phyloP scores from a whole-genome alignment of 1,140 invertebrate species.

The Heliconius himera region DNA sequence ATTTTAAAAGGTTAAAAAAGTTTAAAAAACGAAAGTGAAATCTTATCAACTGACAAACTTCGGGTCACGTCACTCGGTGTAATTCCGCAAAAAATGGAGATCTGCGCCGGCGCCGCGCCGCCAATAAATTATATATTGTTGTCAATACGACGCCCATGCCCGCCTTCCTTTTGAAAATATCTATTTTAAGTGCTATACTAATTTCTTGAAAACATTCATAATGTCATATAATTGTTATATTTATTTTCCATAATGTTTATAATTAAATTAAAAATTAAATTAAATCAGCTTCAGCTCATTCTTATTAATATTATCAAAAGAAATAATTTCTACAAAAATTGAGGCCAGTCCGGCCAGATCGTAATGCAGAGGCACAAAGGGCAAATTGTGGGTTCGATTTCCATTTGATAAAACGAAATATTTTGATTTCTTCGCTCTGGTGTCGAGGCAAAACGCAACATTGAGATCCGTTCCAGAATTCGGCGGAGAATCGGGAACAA shows the following conservation, averaged over 20 bases:
- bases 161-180: conserved; percentile 31
- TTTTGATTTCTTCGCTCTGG: no score
- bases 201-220: background rate
- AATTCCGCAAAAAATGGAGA: conserved; percentile 38
- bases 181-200: conserved; percentile 21
- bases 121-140: conserved; percentile 53
- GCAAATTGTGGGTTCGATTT: no score
- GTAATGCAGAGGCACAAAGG: no score
- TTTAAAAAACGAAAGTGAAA: conserved; percentile 27
- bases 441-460: no score
- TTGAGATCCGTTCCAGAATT: no score
- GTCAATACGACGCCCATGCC: conserved; percentile 44
- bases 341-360: no score
- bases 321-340: no score
- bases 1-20: conserved; percentile 24
- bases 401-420: no score
- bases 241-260: background rate
- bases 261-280: no score
- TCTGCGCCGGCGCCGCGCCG: conserved; percentile 40
- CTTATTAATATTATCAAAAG: no score
- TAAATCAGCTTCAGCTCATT: no score
- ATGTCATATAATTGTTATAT: background rate
- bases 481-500: no score
- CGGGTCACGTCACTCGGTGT: conserved; percentile 42
- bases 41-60: conserved; percentile 48